Base-by-base conservation (phyloP, 2,113 vertebrate species). In the Barnardius zonarius region DNA sequence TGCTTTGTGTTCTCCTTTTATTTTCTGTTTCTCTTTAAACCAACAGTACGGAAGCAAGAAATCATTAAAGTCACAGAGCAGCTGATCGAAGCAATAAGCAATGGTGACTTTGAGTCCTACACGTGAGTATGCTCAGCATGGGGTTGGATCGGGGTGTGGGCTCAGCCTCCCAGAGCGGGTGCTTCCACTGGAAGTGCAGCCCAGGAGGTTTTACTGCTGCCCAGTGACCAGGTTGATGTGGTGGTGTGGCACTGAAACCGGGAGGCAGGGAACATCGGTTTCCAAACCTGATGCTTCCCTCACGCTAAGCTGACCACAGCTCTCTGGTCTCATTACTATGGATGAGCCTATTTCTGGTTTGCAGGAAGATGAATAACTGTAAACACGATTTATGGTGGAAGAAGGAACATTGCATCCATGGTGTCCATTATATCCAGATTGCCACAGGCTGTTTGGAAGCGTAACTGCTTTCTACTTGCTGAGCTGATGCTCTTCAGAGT, bases 1-100 rank as follows among this genome's bases (percentile, higher is more conserved):
- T 96, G 73, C 20, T 52, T 87, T 67, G 51, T 94, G 93, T 96
- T 76, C 74, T 91, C 69, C 35, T 70, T 74, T 85, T 90, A 55
- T 83, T 74, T 94, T 76, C 48, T 68, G 90, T 94, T 93, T 97
- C 67, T 84, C 68, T 90, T 93, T 59, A 59, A 94, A 83, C 94
- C 95, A 88, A 80, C 98, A 99, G 99, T 98, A 97, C 98, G 98
- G 93, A 99, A 99, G 95, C 99, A 99, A 97, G 99, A 99, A 95
- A 99, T 99, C 95, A 99, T 99, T 92, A 99, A 99, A 97, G 99
- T 99, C 94, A 99, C 99, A n/a, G 99, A 99, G 87, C 99, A 99
- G 92, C 98, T 99, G 95, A 99, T 99, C 7, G 99, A 99, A 98
- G 99, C 99, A 93, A 99, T 99, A 98, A 99, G 98, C 98, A 99